Evolutionary conservation across 2,113 vertebrate species (phyloP).

Genomic region (Phyllostomus discolor): DNA sequence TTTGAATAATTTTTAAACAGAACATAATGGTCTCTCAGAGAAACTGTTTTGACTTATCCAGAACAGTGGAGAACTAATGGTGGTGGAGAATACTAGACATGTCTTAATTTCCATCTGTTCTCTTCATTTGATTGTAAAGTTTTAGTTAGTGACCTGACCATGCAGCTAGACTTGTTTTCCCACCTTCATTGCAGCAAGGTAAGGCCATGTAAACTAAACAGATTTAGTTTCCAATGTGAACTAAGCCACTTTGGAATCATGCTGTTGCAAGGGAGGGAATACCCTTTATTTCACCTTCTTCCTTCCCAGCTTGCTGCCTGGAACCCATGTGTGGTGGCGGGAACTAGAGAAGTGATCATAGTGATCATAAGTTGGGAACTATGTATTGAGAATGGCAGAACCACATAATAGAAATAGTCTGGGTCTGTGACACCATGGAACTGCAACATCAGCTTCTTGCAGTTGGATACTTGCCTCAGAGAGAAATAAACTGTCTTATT

Average conservation of each 20-base stretch:
- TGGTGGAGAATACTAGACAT: neutral
- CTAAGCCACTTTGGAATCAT: neutral
- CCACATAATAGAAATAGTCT: neutral
- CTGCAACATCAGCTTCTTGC: neutral
- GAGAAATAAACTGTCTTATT: neutral
- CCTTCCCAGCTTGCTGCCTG: neutral
- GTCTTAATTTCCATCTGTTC: neutral
- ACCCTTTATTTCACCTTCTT: neutral
- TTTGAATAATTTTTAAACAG: constrained; percentile 1
- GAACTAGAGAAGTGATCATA: neutral
- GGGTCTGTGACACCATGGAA: neutral
- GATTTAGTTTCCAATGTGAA: too few species aligned
- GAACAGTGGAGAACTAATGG: neutral
- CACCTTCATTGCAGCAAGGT: neutral
- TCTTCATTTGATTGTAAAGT: neutral
- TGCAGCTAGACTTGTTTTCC: neutral
- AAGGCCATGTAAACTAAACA: neutral
- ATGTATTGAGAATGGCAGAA: neutral
- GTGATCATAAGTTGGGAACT: neutral
- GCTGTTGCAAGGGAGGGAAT: neutral
- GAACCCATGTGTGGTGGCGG: neutral
- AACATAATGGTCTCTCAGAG: neutral
- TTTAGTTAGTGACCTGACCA: neutral
- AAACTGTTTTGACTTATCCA: neutral
- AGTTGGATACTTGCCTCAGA: neutral